Evolutionary conservation across 64 coral and sea anemone genomes (phyloP), one percentile per base, ranked within the genome.

Genomic region (Dendronephthya gigantea): DNA sequence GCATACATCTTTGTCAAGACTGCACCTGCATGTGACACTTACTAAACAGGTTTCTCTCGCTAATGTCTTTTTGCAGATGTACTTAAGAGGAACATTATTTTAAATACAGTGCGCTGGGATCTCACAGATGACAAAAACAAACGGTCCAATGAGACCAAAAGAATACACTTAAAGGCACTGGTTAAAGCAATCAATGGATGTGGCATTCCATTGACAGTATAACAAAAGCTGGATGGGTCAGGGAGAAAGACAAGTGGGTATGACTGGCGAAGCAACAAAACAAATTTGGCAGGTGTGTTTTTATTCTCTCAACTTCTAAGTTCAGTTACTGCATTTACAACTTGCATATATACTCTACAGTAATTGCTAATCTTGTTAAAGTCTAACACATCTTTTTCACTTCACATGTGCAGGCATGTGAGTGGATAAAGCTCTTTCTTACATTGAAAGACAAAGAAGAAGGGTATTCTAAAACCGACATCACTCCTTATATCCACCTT

Each of bases 171-270:
- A 27, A 39, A 82, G 35, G 81, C 76, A 4, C 76, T 62, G 0
- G 27, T 62, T 4, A 36, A 88, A 39, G 75, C 49, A 34, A 88
- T 88, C 16, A 88, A 82, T 35, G 81, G 16, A 28, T 88, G 86
- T 82, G 86, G 74, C 12, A 81, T 88, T 15, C n/a, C 86, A 33
- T 88, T 88, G 36, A 48, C 75, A 2, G 38, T 88, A 37, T 88
- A 49, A 75, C 70, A 49, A 23, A 88, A 88, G 37, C n/a, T 47
- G 35, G 76, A 88, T 88, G 70, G 40, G 49, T 50, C 48, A 50
- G 86, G 86, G 1, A 82, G 58, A 27, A 81, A 81, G 9, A 59
- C 35, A 33, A 81, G 86, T 4, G 76, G 49, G 11, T 82, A 52
- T 49, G 86, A 88, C n/a, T 88, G 74, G 75, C 49, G 70, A 33